Base-by-base conservation (phyloP, 2,797 vertebrate genomes). In the Discoglossus pictus region DNA sequence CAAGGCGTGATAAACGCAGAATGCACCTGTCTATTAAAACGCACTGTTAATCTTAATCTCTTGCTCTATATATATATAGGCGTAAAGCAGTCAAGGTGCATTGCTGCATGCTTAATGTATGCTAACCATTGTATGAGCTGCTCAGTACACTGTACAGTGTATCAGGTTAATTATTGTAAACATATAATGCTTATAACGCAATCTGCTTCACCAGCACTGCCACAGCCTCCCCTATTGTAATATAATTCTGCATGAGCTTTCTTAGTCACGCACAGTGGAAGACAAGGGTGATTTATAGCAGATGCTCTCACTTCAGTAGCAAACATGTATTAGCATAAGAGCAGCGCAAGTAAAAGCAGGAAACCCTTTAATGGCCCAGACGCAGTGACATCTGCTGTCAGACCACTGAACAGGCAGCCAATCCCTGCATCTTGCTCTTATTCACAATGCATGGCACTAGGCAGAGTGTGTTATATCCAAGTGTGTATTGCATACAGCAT, bases 331-430 rank as follows among this genome's bases (percentile, higher is more conserved):
- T 70, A 62, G 42, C 67, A 70, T 70, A 70, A 34, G 36, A 9
- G 7, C 16, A 18, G 34, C 43, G 35, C 31, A 31, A 23, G 36
- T 31, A 17, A 27, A 52, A 51, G 36, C 55, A 34, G 56, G 7
- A 17, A 12, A 2, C 40, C 46, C 44, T 18, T 40, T 54, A 61
- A 62, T 69, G 59, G 40, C 21, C 51, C 51, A 62, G 67, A 42
- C 52, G 23, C 61, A 51, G 35, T 63, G 67, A 63, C 67, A 70
- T 70, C 67, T 70, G 67, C 51, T 70, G 67, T 70, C 67, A 70
- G 59, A 7, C 67, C 60, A 70, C 36, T 39, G 67, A 16, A 35
- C 42, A 34, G 35, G 12, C 51, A 63, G 42, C 67, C 67, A 70
- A 70, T 70, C 51, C 3, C 20, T 23, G 55, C 5, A 36, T 36